phyloP scores from a whole-genome alignment of 1,140 invertebrate genomes.

The Drosophila ercepeae region DNA sequence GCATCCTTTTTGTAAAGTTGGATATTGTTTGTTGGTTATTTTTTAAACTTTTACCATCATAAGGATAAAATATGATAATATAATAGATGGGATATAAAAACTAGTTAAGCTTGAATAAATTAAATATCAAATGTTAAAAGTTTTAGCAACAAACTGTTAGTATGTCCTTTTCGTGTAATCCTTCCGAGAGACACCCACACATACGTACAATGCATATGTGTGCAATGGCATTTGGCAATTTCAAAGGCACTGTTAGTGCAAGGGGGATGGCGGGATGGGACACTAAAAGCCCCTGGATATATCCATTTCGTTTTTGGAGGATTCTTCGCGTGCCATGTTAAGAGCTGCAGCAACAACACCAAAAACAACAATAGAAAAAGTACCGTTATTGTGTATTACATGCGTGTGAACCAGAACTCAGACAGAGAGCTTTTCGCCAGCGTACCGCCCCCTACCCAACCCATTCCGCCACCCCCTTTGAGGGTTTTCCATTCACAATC shows the following conservation, averaged over 20 bases:
- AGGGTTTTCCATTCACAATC: slow-evolving; percentile 40
- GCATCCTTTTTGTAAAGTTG: too few species aligned
- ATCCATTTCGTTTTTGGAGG: slow-evolving; percentile 79
- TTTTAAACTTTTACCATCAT: too few species aligned
- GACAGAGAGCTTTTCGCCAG: slow-evolving; percentile 37
- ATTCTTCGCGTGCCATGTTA: slow-evolving; percentile 79
- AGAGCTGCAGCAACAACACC: slow-evolving; percentile 68
- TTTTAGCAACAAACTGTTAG: background rate
- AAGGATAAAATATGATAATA: too few species aligned
- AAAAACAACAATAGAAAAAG: slow-evolving; percentile 43
- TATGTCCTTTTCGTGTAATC: background rate
- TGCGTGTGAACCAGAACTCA: slow-evolving; percentile 70
- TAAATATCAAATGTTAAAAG: too few species aligned
- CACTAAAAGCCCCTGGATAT: slow-evolving; percentile 55
- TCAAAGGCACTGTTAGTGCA: slow-evolving; percentile 31
- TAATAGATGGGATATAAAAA: too few species aligned
- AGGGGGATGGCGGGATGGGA: slow-evolving; percentile 1
- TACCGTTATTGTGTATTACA: slow-evolving; percentile 63
- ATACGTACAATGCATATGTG: slow-evolving; percentile 14
- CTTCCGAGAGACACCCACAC: background rate
- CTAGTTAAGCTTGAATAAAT: too few species aligned
- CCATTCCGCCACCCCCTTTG: background rate
- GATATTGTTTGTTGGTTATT: background rate
- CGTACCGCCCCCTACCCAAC: background rate
- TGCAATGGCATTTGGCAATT: slow-evolving; percentile 71